phyloP scores from a whole-genome alignment of 2,888 invertebrate genomes.

The Microplitis manilae region DNA sequence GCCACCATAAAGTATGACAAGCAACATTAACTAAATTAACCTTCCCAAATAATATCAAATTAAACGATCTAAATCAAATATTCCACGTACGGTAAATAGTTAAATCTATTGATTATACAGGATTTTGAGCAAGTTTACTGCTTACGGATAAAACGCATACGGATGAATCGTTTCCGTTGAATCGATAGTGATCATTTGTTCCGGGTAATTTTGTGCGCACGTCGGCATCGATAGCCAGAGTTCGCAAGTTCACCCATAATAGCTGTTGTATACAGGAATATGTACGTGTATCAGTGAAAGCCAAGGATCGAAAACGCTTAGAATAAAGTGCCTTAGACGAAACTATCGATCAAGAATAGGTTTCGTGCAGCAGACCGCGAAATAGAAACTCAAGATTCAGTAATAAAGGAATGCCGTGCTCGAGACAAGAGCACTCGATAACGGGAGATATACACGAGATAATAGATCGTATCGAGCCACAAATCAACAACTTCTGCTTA shows the following conservation, averaged over 20 bases:
- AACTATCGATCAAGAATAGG: conserved; percentile 33
- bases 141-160: not conserved
- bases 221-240: not conserved
- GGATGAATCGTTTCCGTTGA: not conserved
- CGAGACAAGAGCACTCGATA: conserved; percentile 39
- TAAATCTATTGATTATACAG: not conserved
- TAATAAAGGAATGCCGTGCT: conserved; percentile 41
- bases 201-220: conserved; percentile 26
- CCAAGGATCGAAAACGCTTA: conserved; percentile 5
- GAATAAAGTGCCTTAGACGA: conserved; percentile 28
- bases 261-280: conserved; percentile 6
- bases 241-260: not conserved
- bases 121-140: not conserved
- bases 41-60: not conserved
- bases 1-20: not conserved
- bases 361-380: conserved; percentile 39
- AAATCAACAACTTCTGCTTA: not conserved
- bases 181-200: conserved; percentile 36
- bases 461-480: conserved; percentile 15
- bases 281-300: not conserved
- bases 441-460: conserved; percentile 24
- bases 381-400: conserved; percentile 30
- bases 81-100: not conserved
- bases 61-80: not conserved
- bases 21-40: not conserved